Conservation (phyloP, 2,888 invertebrate species). For the Drosophila rellima region DNA sequence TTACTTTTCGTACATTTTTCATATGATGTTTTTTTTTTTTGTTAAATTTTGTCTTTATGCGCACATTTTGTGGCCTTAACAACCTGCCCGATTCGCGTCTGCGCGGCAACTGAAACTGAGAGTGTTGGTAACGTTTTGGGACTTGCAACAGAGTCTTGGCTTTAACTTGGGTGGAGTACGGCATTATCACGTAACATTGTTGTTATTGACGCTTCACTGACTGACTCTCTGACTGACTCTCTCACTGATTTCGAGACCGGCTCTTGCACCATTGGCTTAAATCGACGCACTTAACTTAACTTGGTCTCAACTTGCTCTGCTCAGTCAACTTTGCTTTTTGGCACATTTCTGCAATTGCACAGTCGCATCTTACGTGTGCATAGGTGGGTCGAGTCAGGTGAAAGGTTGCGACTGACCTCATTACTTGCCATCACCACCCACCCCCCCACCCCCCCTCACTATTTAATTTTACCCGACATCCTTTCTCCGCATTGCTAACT, state of each 20-base stretch:
- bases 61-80: conserved; percentile 25
- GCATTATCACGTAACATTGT: conserved; percentile 63
- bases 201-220: conserved; percentile 10
- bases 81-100: conserved; percentile 62
- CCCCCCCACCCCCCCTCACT: background rate
- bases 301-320: conserved; percentile 19
- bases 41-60: conserved; percentile 4
- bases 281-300: conserved; percentile 59
- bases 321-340: conserved; percentile 32
- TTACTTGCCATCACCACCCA: background rate
- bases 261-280: conserved; percentile 60
- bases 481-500: background rate
- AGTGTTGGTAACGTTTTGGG: conserved; percentile 49
- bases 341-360: conserved; percentile 39
- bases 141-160: conserved; percentile 59
- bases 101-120: conserved; percentile 68
- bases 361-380: conserved; percentile 8
- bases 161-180: conserved; percentile 27
- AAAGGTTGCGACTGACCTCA: conserved; percentile 55
- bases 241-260: conserved; percentile 33
- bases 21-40: conserved; percentile 4
- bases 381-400: conserved; percentile 43
- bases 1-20: conserved; percentile 48
- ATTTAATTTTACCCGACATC: background rate
- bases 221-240: conserved; percentile 1